Base-by-base conservation (phyloP, 2,888 invertebrate species). In the Notodonta dromedarius region DNA sequence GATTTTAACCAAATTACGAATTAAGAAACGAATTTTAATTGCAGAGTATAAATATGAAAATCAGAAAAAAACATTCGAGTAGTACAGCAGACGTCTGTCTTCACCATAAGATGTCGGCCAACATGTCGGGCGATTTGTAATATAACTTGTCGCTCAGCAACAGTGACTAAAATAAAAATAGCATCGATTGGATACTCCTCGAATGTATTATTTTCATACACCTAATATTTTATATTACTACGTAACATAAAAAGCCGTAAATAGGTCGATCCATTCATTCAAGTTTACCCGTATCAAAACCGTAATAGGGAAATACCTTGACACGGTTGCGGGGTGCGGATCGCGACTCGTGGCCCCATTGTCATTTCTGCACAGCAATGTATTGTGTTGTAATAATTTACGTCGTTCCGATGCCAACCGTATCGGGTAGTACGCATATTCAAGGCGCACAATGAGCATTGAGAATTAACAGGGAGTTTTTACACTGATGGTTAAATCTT, bases 241-340 rank as follows among this genome's bases (percentile, higher is more conserved):
- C 42, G 13, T 13, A 0, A 46, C n/a, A 46, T 11, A 46, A 46
- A 46, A n/a, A 5, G n/a, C 46, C 13, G 13, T 67, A 81, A 73
- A 72, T 67, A 70, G 77, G 77, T 76, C 80, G 73, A 64, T 69
- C 61, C 71, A 65, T 59, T 71, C 62, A 80, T 81, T 83, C 79
- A 80, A 65, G 69, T 74, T 71, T 55, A 56, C 65, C 74, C 80
- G 73, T 80, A 79, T 84, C 84, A 80, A 83, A 83, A 82, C 70
- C 78, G 80, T 86, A 84, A 86, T 83, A 83, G 82, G 88, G 85
- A 88, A 87, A 83, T 71, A 71, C 88, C 88, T 89, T 89, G 88
- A 88, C 89, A 89, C 74, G 71, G 70, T 82, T 84, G 77, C 67
- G 63, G 65, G 66, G 70, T 63, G 71, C 71, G 68, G 60, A 62